Conservation (phyloP, 2,113 vertebrate species). For the Plectropomus leopardus region DNA sequence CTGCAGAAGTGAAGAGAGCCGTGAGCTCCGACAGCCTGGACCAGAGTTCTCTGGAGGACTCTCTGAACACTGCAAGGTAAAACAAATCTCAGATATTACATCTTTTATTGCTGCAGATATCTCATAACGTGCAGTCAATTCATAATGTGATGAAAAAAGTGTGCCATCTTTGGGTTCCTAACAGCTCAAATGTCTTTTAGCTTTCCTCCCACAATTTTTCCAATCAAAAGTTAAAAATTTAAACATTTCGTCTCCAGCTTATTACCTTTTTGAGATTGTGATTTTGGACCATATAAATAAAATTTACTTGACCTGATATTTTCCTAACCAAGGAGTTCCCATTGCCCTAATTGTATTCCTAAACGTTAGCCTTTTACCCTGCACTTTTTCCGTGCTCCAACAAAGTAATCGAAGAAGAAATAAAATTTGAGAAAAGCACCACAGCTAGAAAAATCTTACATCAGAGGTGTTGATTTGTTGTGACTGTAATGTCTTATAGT, state of each 20-base stretch:
- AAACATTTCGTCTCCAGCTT: not conserved
- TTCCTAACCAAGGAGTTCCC: not conserved
- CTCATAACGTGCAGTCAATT: not conserved
- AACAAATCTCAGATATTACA: not conserved
- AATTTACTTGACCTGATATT: not conserved
- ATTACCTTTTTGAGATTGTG: not conserved
- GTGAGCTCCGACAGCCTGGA: constrained; percentile 91
- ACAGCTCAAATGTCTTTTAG: too few species aligned
- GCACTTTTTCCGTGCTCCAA: too few species aligned
- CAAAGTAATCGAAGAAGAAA: not conserved
- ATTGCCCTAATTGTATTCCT: not conserved
- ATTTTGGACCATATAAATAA: not conserved
- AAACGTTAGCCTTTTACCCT: not conserved
- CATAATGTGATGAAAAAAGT: not conserved
- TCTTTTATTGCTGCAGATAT: not conserved
- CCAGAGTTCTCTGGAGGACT: constrained; percentile 85
- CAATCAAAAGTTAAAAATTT: too few species aligned
- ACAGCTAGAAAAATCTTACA: not conserved
- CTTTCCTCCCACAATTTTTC: not conserved
- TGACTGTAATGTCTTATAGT: not conserved
- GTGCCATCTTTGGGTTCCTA: too few species aligned
- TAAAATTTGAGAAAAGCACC: not conserved
- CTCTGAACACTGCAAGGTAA: constrained; percentile 87
- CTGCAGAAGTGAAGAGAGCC: constrained; percentile 54
- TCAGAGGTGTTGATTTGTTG: not conserved